A percentile compares a stretch with the other conserved stretches of the same genome.
These are phyloP conservation scores for Phrynocephalus guinanensis DNA, from an alignment of 2,797 vertebrate species.

Conservation along the genomic window DNA sequence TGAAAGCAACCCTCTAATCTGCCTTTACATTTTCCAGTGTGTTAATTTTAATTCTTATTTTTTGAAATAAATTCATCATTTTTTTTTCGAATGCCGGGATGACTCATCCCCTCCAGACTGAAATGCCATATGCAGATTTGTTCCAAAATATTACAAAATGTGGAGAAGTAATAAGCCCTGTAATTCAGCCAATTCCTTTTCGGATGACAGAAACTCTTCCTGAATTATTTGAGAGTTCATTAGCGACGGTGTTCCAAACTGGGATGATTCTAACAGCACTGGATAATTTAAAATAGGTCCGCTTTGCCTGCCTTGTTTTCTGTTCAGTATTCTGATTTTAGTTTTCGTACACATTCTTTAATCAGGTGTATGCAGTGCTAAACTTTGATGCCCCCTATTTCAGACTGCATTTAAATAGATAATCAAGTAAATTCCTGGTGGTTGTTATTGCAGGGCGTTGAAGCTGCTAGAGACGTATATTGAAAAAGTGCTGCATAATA, in stretches of 20 bases:
- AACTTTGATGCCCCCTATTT: constrained; percentile 22
- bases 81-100: constrained; percentile 27
- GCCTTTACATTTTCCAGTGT: constrained; percentile 33
- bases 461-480: constrained; percentile 14
- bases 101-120: constrained; percentile 39
- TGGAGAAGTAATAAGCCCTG: constrained; percentile 16
- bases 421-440: constrained; percentile 50
- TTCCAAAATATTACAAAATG: constrained; percentile 40
- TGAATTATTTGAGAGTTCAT: neutral
- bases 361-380: constrained; percentile 42
- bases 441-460: constrained; percentile 43
- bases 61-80: constrained; percentile 44
- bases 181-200: constrained; percentile 7
- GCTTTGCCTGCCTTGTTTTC: neutral
- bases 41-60: constrained; percentile 47
- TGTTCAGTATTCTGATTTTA: neutral
- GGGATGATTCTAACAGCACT: neutral
- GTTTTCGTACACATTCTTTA: neutral
- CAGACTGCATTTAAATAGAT: constrained; percentile 28
- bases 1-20: constrained; percentile 41
- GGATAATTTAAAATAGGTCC: neutral
- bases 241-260: neutral
- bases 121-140: constrained; percentile 44
- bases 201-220: neutral
- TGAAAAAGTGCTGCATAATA: neutral